Percentiles rank a stretch among this genome's conserved stretches.
phyloP scores from a whole-genome alignment of 2,888 invertebrate species.

The Pachymerium ferrugineum region DNA sequence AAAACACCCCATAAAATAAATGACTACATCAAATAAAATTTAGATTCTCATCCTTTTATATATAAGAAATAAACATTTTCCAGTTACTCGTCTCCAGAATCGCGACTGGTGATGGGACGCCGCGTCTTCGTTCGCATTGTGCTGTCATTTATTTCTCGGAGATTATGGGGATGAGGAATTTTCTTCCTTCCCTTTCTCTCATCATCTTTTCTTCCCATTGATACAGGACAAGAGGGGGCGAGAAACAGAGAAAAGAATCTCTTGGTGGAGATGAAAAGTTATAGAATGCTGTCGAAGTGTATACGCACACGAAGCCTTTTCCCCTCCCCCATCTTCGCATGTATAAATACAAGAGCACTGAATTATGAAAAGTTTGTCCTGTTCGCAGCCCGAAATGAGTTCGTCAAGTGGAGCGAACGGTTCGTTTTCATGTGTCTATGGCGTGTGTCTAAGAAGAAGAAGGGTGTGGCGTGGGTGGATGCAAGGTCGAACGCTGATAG shows the following conservation, averaged over 20 bases:
- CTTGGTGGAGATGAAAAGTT: conserved; percentile 14
- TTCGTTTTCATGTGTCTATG: conserved; percentile 22
- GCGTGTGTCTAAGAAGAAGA: background rate
- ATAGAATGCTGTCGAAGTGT: conserved; percentile 4
- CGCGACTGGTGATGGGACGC: conserved; percentile 7
- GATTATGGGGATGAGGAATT: conserved; percentile 22
- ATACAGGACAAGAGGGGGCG: background rate
- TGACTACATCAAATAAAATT: no score
- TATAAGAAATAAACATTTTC: background rate
- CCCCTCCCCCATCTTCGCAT: background rate
- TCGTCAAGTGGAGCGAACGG: conserved; percentile 29
- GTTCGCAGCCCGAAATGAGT: conserved; percentile 28
- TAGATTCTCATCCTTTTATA: no score
- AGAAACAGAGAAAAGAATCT: background rate
- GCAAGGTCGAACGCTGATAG: conserved; percentile 28
- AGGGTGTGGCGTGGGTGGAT: background rate
- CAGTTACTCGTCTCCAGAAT: background rate
- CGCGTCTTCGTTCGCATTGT: background rate
- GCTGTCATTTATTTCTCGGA: conserved; percentile 15
- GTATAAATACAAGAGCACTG: conserved; percentile 6
- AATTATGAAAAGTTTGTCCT: conserved; percentile 25
- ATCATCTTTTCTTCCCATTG: conserved; percentile 16
- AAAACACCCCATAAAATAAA: no score
- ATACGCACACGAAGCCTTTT: no score
- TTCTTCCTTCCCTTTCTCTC: background rate